Conservation (phyloP, 2,113 vertebrate genomes). For the Boulengeromyrus knoepffleri region DNA sequence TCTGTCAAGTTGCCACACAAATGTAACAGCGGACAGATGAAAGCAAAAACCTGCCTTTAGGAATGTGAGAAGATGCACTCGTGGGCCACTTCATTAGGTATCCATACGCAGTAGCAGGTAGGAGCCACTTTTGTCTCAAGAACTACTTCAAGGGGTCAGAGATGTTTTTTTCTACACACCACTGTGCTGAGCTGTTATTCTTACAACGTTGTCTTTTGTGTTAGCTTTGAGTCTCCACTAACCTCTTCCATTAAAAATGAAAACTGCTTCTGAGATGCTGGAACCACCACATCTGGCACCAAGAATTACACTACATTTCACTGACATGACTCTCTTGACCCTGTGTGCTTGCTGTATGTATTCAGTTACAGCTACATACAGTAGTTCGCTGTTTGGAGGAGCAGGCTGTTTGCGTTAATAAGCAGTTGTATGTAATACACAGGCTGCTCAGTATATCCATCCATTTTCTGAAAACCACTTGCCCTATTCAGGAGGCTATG, state of each 20-base stretch:
- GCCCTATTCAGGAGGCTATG: not conserved
- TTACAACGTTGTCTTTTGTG: not conserved
- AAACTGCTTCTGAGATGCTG: not conserved
- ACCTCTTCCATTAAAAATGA: not conserved
- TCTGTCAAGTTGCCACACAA: not conserved
- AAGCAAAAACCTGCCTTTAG: not conserved
- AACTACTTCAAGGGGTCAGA: not conserved
- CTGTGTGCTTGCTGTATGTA: not conserved
- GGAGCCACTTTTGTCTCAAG: not conserved
- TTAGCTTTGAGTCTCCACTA: not conserved
- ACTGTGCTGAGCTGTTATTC: not conserved
- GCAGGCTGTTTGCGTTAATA: not conserved
- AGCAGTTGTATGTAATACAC: not conserved
- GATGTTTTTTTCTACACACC: not conserved
- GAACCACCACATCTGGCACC: not conserved
- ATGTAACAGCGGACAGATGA: not conserved
- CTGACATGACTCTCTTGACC: not conserved
- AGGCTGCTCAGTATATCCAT: not conserved
- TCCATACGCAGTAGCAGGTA: not conserved
- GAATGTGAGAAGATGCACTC: not conserved
- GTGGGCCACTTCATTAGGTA: not conserved
- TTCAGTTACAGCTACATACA: not conserved
- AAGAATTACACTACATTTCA: not conserved
- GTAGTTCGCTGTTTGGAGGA: not conserved
- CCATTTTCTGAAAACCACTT: not conserved